These are phyloP conservation scores for Eugnorisma glareosa DNA, from an alignment of 2,888 invertebrate genomes.

Conservation along the genomic window DNA sequence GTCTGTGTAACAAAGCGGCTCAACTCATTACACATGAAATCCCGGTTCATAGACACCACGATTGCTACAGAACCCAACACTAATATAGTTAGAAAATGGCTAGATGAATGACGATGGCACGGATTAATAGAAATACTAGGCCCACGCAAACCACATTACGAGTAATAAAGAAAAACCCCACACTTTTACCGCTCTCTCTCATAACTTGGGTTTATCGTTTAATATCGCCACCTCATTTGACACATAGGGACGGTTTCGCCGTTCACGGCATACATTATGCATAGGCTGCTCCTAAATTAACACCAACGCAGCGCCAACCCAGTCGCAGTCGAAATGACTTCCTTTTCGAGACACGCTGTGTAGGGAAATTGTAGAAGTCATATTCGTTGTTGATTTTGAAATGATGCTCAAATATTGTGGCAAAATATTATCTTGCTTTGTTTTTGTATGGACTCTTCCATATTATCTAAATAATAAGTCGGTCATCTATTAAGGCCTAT, in stretches of 20 bases:
- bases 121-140: conserved; percentile 20
- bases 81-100: neutral
- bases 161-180: conserved; percentile 10
- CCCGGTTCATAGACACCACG: neutral
- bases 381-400: neutral
- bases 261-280: conserved; percentile 61
- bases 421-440: neutral
- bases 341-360: conserved; percentile 22
- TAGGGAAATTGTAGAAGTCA: conserved; percentile 30
- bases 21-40: neutral
- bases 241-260: neutral
- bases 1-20: neutral
- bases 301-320: conserved; percentile 4
- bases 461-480: neutral
- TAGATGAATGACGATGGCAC: neutral
- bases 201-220: conserved; percentile 31
- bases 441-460: neutral
- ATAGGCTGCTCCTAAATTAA: conserved; percentile 56
- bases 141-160: conserved; percentile 5
- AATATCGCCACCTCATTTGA: conserved; percentile 50
- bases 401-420: neutral
- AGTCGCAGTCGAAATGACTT: conserved; percentile 39
- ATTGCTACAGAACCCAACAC: neutral
- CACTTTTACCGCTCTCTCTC: neutral
- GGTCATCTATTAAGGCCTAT: neutral